Evolutionary conservation across 1,140 invertebrate genomes (phyloP).

Genomic region (Heliconius melpomene): DNA sequence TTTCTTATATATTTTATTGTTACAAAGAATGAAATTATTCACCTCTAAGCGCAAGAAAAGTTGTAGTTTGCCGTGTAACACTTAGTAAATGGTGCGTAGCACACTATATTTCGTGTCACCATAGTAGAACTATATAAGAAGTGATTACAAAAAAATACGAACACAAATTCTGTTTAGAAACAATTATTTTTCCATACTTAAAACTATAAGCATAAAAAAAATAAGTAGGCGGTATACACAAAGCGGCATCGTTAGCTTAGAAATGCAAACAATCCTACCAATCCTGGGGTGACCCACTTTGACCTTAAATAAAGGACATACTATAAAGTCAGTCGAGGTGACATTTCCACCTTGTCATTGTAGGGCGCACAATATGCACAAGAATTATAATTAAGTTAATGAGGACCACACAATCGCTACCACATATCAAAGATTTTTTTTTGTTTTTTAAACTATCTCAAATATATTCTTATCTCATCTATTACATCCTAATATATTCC

Average conservation of each 20-base stretch:
- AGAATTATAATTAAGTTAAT: conserved; percentile 10
- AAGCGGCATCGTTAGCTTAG: not conserved
- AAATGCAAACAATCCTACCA: conserved; percentile 9
- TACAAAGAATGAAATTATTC: not conserved
- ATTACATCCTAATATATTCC: not conserved
- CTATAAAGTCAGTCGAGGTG: conserved; percentile 20
- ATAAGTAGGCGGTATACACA: not conserved
- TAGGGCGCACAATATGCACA: not conserved
- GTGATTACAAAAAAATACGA: not conserved
- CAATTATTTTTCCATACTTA: not conserved
- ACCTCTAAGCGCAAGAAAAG: conserved; percentile 16
- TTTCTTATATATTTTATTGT: not conserved
- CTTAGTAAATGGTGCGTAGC: conserved; percentile 61
- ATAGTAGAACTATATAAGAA: conserved; percentile 28
- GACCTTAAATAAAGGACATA: conserved; percentile 24
- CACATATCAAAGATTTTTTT: not conserved
- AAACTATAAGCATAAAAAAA: conserved; percentile 22
- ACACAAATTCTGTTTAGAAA: not conserved
- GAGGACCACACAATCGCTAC: not conserved
- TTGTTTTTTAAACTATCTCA: not conserved
- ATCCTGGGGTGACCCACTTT: conserved; percentile 1
- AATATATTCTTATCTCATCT: not conserved
- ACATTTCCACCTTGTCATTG: conserved; percentile 19
- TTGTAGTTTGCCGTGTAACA: conserved; percentile 46
- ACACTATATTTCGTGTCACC: conserved; percentile 57